Evolutionary conservation across 2,113 vertebrate genomes (phyloP).

Genomic region (Calypte anna): DNA sequence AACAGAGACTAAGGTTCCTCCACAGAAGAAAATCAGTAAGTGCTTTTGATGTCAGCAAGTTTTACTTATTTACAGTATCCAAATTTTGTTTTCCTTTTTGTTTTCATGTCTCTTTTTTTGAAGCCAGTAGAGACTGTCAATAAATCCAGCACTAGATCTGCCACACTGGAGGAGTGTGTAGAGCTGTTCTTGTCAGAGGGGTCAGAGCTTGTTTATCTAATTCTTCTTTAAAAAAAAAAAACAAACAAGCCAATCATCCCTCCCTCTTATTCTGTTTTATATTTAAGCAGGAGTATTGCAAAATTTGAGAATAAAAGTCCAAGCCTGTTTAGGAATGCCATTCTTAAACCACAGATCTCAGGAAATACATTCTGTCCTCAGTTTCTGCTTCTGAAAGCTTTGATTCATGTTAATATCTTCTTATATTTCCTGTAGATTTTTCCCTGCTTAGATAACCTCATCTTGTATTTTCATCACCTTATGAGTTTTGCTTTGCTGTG

Average conservation of each 20-base stretch:
- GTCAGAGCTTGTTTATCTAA: neutral
- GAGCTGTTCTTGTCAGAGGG: neutral
- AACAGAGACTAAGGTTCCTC: neutral
- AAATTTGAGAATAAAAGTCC: neutral
- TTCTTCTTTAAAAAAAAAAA: neutral
- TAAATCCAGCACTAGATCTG: neutral
- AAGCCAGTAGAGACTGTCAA: neutral
- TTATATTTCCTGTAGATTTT: conserved; percentile 25
- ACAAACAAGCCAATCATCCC: neutral
- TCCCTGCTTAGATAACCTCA: neutral
- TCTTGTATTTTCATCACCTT: conserved; percentile 10
- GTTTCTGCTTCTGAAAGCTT: neutral
- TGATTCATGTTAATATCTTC: neutral
- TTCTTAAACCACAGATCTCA: neutral
- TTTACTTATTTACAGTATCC: neutral
- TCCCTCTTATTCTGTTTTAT: neutral
- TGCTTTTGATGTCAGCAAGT: neutral
- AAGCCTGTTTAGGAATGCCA: neutral
- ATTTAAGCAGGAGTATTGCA: neutral
- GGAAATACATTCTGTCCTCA: neutral
- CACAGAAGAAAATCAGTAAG: neutral
- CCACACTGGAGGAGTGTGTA: neutral
- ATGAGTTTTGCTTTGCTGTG: neutral
- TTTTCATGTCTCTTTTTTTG: neutral
- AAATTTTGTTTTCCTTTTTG: neutral